Evolutionary conservation across 2,888 invertebrate genomes (phyloP), one percentile per base, ranked within the genome.

Genomic region (Agonopterix heracliana): DNA sequence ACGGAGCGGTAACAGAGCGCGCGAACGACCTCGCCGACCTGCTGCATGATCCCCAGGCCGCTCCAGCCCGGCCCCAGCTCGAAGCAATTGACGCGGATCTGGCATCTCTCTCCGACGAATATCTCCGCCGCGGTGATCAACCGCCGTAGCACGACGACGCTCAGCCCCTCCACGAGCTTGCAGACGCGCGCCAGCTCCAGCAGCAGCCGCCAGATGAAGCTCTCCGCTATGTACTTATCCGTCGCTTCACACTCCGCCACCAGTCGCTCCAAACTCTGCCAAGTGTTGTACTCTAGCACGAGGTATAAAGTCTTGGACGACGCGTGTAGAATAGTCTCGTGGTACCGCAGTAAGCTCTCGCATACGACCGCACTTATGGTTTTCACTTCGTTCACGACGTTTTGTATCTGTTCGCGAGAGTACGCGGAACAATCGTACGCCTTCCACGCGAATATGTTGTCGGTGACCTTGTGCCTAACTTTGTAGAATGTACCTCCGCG

Each of bases 401-500:
- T 80, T 69, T 83, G 76, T 74, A 89, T 77, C 71, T 85, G 81
- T 67, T 81, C 74, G 64, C 78, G 74, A 50, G 81, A 74, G 66
- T 77, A 82, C 61, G 74, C 69, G 55, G 78, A 78, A 61, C 87
- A 88, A 66, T 88, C 73, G 74, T 74, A 82, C 56, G 89, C 89
- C 71, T 83, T 86, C 89, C 89, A 89, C 63, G 84, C 80, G 68
- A 83, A 86, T 72, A 87, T 78, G 64, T 81, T 81, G 71, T 82
- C 80, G 57, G 83, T 87, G 80, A 81, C 83, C 83, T 89, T 89
- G 82, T 89, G 87, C 62, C 77, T 77, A 63, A 89, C 89, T 82
- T 88, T 88, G 60, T 89, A 89, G 76, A 87, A 83, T 63, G 86
- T 82, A 59, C 86, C 86, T 54, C 81, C 77, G 66, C 83, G 78